These are phyloP conservation scores for Gasterosteus aculeatus DNA, from an alignment of 2,113 vertebrate genomes.

Conservation along the genomic window DNA sequence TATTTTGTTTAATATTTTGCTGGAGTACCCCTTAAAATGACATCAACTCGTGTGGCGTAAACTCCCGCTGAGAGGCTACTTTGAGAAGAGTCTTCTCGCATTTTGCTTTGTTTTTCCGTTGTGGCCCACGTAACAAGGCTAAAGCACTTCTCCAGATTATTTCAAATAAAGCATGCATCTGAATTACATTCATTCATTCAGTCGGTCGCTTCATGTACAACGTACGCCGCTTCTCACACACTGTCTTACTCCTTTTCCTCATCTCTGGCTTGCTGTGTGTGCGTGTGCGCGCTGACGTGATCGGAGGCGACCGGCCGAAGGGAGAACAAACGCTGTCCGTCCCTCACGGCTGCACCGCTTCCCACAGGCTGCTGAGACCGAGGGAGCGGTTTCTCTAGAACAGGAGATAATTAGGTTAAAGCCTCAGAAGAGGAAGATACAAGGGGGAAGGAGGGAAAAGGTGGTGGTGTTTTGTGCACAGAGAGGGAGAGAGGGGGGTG, in stretches of 20 bases:
- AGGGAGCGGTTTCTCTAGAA: constrained; percentile 21
- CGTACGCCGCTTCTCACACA: background rate
- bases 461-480: constrained; percentile 39
- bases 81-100: no score
- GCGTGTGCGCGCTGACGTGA: constrained; percentile 52
- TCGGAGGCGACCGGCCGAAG: constrained; percentile 63
- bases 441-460: constrained; percentile 39
- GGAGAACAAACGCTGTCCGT: constrained; percentile 68
- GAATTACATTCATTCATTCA: background rate
- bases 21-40: background rate
- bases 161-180: background rate
- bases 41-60: background rate
- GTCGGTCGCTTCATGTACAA: background rate
- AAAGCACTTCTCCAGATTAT: background rate
- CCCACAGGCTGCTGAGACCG: constrained; percentile 65
- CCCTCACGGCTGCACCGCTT: constrained; percentile 66
- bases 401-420: constrained; percentile 73
- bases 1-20: background rate
- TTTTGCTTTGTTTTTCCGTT: background rate
- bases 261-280: constrained; percentile 8
- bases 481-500: background rate
- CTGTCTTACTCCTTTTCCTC: constrained; percentile 3
- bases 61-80: no score
- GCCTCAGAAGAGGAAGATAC: constrained; percentile 60
- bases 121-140: background rate